Conservation (phyloP, 2,888 invertebrate genomes). For the Serrognathus titanus region DNA sequence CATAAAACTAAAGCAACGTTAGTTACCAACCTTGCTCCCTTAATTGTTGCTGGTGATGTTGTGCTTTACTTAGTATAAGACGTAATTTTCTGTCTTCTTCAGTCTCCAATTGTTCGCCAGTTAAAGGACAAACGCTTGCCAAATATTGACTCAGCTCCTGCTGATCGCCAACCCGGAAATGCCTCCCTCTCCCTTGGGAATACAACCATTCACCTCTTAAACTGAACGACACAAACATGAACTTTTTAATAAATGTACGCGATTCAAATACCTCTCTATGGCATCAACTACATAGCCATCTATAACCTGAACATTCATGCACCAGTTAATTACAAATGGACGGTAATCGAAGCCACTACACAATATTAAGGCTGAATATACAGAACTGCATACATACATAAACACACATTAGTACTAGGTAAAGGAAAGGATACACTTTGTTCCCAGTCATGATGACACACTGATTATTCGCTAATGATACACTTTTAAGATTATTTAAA, state of each 20-base stretch:
- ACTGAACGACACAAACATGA: constrained; percentile 49
- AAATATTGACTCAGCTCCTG: constrained; percentile 77
- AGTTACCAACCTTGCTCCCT: constrained; percentile 57
- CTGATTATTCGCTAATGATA: constrained; percentile 84
- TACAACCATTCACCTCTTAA: constrained; percentile 93
- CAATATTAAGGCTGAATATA: no score
- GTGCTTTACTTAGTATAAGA: constrained; percentile 84
- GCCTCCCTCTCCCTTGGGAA: constrained; percentile 88
- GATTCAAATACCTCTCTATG: constrained; percentile 70
- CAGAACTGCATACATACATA: no score
- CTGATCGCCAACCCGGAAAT: constrained; percentile 84
- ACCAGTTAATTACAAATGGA: constrained; percentile 92
- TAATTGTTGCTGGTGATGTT: constrained; percentile 83
- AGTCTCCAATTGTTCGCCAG: constrained; percentile 76
- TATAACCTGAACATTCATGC: constrained; percentile 79
- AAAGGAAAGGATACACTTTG: constrained; percentile 71
- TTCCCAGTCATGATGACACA: constrained; percentile 77
- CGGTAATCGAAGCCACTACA: constrained; percentile 84
- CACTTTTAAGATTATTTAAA: constrained; percentile 70
- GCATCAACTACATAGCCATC: constrained; percentile 88
- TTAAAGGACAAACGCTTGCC: constrained; percentile 77
- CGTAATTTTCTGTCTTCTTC: constrained; percentile 85
- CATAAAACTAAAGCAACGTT: not conserved
- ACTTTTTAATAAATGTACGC: constrained; percentile 25
- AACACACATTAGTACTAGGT: not conserved